These are phyloP conservation scores for Limnephilus auricula DNA, from an alignment of 2,888 invertebrate genomes.

Conservation along the genomic window DNA sequence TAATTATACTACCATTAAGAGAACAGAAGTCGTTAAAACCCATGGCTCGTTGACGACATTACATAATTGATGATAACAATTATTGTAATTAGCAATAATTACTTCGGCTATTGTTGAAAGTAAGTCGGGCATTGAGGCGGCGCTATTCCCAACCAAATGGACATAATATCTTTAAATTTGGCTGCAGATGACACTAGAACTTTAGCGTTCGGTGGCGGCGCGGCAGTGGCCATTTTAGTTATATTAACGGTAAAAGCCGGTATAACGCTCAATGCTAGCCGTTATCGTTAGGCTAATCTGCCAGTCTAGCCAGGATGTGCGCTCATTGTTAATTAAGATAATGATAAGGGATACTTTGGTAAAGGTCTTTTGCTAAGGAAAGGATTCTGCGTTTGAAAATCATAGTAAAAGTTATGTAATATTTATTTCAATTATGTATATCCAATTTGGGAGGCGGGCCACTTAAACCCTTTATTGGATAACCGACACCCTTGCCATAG, in stretches of 20 bases:
- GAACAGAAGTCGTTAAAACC: no score
- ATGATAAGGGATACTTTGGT: not conserved
- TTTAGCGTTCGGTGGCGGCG: not conserved
- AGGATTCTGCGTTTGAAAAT: not conserved
- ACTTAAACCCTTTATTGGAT: no score
- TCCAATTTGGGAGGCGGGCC: no score
- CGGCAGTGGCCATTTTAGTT: not conserved
- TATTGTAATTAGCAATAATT: not conserved
- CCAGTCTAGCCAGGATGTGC: not conserved
- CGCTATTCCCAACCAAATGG: not conserved
- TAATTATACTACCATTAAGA: no score
- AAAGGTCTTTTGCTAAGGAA: not conserved
- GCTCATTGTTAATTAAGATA: not conserved
- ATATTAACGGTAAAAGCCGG: conserved; percentile 2
- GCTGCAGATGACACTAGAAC: not conserved
- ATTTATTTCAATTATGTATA: not conserved
- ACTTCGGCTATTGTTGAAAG: not conserved
- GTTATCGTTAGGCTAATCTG: not conserved
- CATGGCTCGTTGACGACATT: not conserved
- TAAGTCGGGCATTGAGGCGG: not conserved
- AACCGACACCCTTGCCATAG: no score
- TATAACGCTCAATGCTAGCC: not conserved
- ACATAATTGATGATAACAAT: not conserved
- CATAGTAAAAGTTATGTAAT: no score
- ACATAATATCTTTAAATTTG: not conserved